Evolutionary conservation across 2,888 invertebrate genomes (phyloP).

Genomic region (Chesias legatella): DNA sequence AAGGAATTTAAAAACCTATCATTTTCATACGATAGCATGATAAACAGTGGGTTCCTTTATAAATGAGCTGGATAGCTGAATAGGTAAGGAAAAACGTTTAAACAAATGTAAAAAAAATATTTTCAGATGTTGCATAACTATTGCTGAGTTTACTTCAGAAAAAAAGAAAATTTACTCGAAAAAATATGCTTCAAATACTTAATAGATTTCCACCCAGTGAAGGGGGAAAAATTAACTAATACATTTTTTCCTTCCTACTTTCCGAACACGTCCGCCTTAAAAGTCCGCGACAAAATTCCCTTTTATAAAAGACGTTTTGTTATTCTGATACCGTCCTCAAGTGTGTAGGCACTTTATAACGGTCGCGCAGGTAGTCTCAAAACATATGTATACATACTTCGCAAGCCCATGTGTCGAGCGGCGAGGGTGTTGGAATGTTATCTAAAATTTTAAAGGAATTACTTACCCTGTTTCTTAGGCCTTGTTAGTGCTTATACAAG

Average conservation of each 20-base stretch:
- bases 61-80: too few relatives aligned
- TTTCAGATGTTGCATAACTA: too few relatives aligned
- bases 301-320: conserved; percentile 39
- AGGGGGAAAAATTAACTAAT: background rate
- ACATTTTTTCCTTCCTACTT: background rate
- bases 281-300: conserved; percentile 22
- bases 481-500: too few relatives aligned
- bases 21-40: too few relatives aligned
- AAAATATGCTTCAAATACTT: too few relatives aligned
- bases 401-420: background rate
- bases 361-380: conserved; percentile 41
- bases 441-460: conserved; percentile 8
- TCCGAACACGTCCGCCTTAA: conserved; percentile 8
- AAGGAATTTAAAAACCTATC: too few relatives aligned
- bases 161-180: too few relatives aligned
- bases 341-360: conserved; percentile 24
- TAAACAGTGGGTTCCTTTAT: too few relatives aligned
- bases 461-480: background rate
- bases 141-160: too few relatives aligned
- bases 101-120: too few relatives aligned
- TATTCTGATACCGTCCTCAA: conserved; percentile 43
- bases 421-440: conserved; percentile 3
- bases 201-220: too few relatives aligned
- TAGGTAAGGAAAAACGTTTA: too few relatives aligned
- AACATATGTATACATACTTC: conserved; percentile 17